Base-by-base conservation (phyloP, 2,113 vertebrate species). In the Lepus americanus region DNA sequence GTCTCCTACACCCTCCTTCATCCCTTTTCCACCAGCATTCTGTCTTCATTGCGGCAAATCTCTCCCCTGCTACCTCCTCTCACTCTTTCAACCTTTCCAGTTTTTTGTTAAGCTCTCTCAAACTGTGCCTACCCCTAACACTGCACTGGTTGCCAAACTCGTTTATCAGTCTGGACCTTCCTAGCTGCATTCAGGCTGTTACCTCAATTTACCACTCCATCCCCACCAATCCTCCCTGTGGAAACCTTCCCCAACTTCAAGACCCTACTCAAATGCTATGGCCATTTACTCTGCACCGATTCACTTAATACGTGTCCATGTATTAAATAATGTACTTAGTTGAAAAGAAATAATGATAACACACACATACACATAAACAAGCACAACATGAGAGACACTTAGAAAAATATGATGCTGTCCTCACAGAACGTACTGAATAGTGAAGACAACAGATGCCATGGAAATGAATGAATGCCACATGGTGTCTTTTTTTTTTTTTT, bases 91-190 rank as follows among this genome's bases (percentile, higher is more conserved):
- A 49, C 25, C 29, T 72, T 88, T 49, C 59, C 77, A 77, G 83
- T 64, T 70, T 81, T 86, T 44, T 73, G 39, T 73, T 72, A 66
- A 85, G 69, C 9, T 67, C 67, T 88, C 19, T 53, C 73, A 33
- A 92, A 6, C 39, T 61, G 3, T 61, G 36, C n/a, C 64, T 55
- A 61, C 66, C 27, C 55, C 39, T 33, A 85, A 44, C 27, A 76
- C 55, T 76, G n/a, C 64, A 64, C 7, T 89, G 74, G 69, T n/a
- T 90, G 74, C 36, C 70, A 84, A 76, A 25, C 4, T 93, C 25
- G 55, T 67, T 96, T 44, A 63, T 36, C 85, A 92, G 59, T 81
- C 59, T 69, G 69, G 23, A 29, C 20, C 80, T 95, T 95, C 66
- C 11, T 2, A 14, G 22, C 17, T 69, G 88, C 79, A 20, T 44